phyloP scores from a whole-genome alignment of 2,888 invertebrate genomes.

The Loripinus fragilis region DNA sequence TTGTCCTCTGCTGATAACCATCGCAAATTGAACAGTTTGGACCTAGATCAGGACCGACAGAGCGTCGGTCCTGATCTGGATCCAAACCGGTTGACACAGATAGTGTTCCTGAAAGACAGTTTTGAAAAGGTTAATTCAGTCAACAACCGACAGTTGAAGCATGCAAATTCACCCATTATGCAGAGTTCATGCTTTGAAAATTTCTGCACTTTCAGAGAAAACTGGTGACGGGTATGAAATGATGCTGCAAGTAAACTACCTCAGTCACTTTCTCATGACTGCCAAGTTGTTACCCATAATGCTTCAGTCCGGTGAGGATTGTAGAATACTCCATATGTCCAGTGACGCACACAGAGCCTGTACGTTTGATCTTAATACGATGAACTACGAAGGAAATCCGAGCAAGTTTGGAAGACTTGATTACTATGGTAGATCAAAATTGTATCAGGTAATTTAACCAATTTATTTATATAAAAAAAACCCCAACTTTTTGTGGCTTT shows the following conservation, averaged over 20 bases:
- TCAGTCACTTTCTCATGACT: slow-evolving; percentile 66
- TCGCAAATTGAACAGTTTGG: too few species aligned
- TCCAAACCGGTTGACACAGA: too few species aligned
- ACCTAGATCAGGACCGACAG: too few species aligned
- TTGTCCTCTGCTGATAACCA: too few species aligned
- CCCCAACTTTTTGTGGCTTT: too few species aligned
- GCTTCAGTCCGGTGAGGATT: slow-evolving; percentile 64
- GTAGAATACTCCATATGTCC: slow-evolving; percentile 65
- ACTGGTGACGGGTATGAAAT: slow-evolving; percentile 62
- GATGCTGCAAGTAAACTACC: slow-evolving; percentile 67
- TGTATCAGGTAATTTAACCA: slow-evolving; percentile 63
- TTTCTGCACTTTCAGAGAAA: slow-evolving; percentile 55
- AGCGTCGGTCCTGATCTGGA: too few species aligned
- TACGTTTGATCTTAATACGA: slow-evolving; percentile 53
- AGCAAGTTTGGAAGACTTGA: slow-evolving; percentile 34
- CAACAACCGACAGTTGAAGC: too few species aligned
- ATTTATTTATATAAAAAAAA: too few species aligned
- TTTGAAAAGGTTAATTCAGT: too few species aligned
- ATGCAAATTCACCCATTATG: too few species aligned
- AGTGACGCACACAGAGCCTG: slow-evolving; percentile 55
- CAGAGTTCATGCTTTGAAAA: too few species aligned
- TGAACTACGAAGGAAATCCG: slow-evolving; percentile 54
- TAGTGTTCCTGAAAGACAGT: too few species aligned
- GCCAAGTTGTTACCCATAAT: slow-evolving; percentile 64
- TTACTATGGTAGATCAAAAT: slow-evolving; percentile 65